Evolutionary conservation across 2,888 invertebrate species (phyloP).

Genomic region (Mamestra brassicae): DNA sequence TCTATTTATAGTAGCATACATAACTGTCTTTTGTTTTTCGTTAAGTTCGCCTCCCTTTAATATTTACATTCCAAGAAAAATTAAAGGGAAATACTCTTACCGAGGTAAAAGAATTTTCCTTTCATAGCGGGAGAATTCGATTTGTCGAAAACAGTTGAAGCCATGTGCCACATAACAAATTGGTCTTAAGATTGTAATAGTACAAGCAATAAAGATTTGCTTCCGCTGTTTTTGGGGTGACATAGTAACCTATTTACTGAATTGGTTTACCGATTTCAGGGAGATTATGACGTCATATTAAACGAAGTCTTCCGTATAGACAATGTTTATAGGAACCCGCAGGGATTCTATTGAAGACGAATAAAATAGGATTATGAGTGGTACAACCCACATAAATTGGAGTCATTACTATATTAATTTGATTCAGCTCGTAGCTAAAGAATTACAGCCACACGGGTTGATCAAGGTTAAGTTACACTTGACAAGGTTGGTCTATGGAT

Average conservation of each 20-base stretch:
- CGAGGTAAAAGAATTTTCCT: not conserved
- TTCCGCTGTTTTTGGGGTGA: conserved; percentile 14
- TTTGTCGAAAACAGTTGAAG: conserved; percentile 25
- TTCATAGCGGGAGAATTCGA: conserved; percentile 7
- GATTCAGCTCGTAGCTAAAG: too few relatives aligned
- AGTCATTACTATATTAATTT: too few relatives aligned
- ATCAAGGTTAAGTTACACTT: too few relatives aligned
- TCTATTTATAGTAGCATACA: conserved; percentile 20
- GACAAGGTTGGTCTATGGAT: too few relatives aligned
- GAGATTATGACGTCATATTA: conserved; percentile 1
- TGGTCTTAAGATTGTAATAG: conserved; percentile 38
- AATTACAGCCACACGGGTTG: too few relatives aligned
- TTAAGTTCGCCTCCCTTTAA: conserved; percentile 4
- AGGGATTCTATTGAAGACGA: not conserved
- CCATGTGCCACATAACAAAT: conserved; percentile 50
- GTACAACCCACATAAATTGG: not conserved
- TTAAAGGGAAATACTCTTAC: not conserved
- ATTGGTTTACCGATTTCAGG: conserved; percentile 27
- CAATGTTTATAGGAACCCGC: not conserved
- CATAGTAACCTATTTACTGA: conserved; percentile 16
- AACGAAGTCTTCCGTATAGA: not conserved
- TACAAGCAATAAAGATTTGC: conserved; percentile 41
- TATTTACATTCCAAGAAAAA: conserved; percentile 13
- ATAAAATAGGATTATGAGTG: not conserved
- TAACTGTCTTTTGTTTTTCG: conserved; percentile 9